Evolutionary conservation across 2,113 vertebrate genomes (phyloP), one percentile per base, ranked within the genome.

Genomic region (Eurypyga helias): DNA sequence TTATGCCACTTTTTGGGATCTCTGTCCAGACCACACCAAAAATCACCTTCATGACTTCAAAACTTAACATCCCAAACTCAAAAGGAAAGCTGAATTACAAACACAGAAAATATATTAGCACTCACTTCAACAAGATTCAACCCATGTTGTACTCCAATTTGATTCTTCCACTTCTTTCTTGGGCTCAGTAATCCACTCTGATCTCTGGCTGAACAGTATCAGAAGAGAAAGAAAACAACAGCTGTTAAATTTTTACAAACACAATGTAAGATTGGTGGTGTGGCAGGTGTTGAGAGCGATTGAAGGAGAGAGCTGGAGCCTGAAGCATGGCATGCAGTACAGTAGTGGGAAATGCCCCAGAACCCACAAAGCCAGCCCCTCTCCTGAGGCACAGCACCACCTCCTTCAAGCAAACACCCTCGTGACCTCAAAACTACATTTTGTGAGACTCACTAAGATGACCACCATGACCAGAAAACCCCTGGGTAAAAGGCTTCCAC

Each of bases 281-380:
- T 11, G 33, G 38, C 15, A 64, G 26, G 10, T 33, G 20, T 7
- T 13, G 13, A 55, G 31, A 73, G 21, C 0, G 4, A 33, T 0
- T 1, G 3, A 65, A 73, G 31, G 41, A 41, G 13, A 64, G 29
- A 17, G 23, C 23, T 34, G 18, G 5, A 83, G 24, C 17, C 33
- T 1, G 3, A 78, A 13, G 16, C 66, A 31, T 0, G 10, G 25
- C 20, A 45, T 2, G 0, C 23, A 28, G 8, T 2, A 5, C 24
- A 54, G 28, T 0, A 17, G 4, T 0, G 10, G 3, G 7, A 57
- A 67, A 12, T 0, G 2, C 7, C 23, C 9, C 54, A 60, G 9
- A 71, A 19, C 6, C 10, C 38, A 58, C 34, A 46, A 20, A 67
- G 2, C 9, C 17, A 52, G 5, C 3, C 1, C 1, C 20, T 19